These are phyloP conservation scores for Silurus lanzhouensis DNA, from an alignment of 2,797 vertebrate genomes.

Conservation along the genomic window DNA sequence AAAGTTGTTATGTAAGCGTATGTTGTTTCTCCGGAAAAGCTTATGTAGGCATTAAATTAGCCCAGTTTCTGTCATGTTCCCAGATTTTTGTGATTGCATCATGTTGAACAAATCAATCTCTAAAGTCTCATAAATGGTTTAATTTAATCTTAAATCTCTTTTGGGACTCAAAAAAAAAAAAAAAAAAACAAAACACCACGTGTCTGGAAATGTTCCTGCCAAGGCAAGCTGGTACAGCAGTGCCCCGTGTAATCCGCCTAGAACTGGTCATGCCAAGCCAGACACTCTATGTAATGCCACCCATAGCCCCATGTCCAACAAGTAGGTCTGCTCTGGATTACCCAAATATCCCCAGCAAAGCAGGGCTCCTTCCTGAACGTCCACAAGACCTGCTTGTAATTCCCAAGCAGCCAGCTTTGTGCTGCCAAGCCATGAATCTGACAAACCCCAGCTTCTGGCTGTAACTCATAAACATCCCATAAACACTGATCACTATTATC, in stretches of 20 bases:
- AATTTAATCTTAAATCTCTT: slow-evolving; percentile 43
- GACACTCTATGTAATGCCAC: slow-evolving; percentile 54
- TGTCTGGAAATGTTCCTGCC: slow-evolving; percentile 44
- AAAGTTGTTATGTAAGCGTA: background rate
- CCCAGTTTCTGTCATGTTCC: background rate
- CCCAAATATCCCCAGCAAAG: slow-evolving; percentile 48
- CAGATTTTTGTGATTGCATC: background rate
- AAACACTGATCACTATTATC: slow-evolving; percentile 45
- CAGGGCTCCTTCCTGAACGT: slow-evolving; percentile 48
- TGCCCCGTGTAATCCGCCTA: slow-evolving; percentile 55
- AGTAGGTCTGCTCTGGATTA: slow-evolving; percentile 57
- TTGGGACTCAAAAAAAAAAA: background rate
- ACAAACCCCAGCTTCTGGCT: slow-evolving; percentile 35
- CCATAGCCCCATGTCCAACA: slow-evolving; percentile 52
- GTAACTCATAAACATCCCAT: slow-evolving; percentile 48
- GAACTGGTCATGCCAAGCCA: slow-evolving; percentile 49
- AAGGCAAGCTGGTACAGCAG: slow-evolving; percentile 53
- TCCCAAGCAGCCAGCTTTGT: slow-evolving; percentile 29
- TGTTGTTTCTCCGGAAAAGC: background rate
- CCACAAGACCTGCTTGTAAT: slow-evolving; percentile 47
- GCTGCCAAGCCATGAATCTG: slow-evolving; percentile 8
- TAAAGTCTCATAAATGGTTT: slow-evolving; percentile 22
- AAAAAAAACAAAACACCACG: background rate
- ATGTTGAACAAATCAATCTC: slow-evolving; percentile 12
- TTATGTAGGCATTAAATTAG: background rate